Evolutionary conservation across 92 coral and sea anemone genomes (phyloP), one percentile per base, ranked within the genome.

Genomic region (Montipora capitata): DNA sequence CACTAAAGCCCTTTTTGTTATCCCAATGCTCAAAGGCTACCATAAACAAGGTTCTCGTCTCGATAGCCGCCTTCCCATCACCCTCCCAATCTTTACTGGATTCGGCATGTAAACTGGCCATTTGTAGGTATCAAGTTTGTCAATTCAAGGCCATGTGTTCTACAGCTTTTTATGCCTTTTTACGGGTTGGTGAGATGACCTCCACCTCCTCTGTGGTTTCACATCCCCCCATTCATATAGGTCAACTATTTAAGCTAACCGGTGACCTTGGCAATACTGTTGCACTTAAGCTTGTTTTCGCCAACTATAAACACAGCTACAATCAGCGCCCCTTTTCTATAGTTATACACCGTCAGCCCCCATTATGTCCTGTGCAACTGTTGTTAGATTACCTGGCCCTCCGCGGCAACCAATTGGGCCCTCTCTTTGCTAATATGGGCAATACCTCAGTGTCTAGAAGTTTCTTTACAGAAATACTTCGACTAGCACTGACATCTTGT

Each of bases 321-420:
- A 90, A 90, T 71, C 88, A 89, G 72, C 89, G 81, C 45, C 93
- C 90, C 4, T 90, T 85, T 85, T 80, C 87, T 27, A 13, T 90
- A 42, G 70, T 71, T 4, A 72, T 69, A 9, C 45, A 69, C 59
- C 80, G 85, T 63, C 90, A 77, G 68, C 76, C 68, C 5, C 18
- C 68, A 10, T 63, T 39, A 16, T 89, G 88, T 43, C 92, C 88
- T 16, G 92, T 82, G 2, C 77, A 74, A 65, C 16, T 82, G 11
- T 43, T 89, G 56, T 56, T 83, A 9, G 78, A 82, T 4, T 89
- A 82, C 56, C 16, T 75, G 13, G 18, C 20, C 3, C 41, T 82
- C 12, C 80, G 88, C 16, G 89, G 84, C 49, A 49, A 61, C 42
- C 40, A 44, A 40, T 44, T 76, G 2, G 92, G 84, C 35, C 70